Conservation (phyloP, 2,888 invertebrate genomes). For the Emmelina monodactyla region DNA sequence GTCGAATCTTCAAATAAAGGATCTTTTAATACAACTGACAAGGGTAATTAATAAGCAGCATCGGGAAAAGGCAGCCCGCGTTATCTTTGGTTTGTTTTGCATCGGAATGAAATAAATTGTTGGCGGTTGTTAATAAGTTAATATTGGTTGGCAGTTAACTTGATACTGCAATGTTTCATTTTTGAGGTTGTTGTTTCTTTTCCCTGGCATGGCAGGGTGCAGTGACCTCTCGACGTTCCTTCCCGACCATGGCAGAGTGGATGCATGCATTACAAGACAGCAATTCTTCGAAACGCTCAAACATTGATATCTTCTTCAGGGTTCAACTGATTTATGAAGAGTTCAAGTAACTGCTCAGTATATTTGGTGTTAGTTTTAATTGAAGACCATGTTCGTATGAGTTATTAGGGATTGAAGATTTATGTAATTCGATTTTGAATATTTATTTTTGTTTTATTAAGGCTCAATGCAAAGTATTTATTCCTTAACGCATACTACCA, state of each 20-base stretch:
- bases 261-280: slow-evolving; percentile 42
- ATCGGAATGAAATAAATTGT: neutral
- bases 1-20: too few relatives aligned
- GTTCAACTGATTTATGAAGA: slow-evolving; percentile 48
- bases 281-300: slow-evolving; percentile 49
- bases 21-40: too few relatives aligned
- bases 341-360: slow-evolving; percentile 27
- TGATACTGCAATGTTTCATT: slow-evolving; percentile 23
- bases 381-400: slow-evolving; percentile 10
- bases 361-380: slow-evolving; percentile 20
- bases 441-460: too few relatives aligned
- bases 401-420: slow-evolving; percentile 14
- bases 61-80: too few relatives aligned
- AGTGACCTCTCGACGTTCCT: slow-evolving; percentile 30
- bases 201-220: slow-evolving; percentile 27
- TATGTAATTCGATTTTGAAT: too few relatives aligned
- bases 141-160: neutral
- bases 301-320: slow-evolving; percentile 55
- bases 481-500: too few relatives aligned
- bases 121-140: too few relatives aligned
- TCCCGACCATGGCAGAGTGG: slow-evolving; percentile 49
- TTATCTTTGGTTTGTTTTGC: too few relatives aligned
- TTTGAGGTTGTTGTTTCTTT: slow-evolving; percentile 25
- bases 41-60: too few relatives aligned
- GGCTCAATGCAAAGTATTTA: too few relatives aligned